Base-by-base conservation (phyloP, 2,797 vertebrate genomes). In the Orestias chungarensis region DNA sequence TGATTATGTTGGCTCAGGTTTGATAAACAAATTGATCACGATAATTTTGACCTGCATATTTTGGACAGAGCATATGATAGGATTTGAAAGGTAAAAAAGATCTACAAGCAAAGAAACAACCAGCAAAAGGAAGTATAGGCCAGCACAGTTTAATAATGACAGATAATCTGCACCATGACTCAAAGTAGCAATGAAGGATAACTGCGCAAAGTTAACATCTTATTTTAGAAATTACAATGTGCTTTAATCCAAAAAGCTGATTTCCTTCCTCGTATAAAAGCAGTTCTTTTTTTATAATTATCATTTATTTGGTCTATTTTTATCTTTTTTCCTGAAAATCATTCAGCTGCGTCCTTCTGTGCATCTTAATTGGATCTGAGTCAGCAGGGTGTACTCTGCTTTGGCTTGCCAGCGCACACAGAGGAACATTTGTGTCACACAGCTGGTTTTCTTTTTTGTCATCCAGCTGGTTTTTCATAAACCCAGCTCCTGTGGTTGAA, bases 291-390 rank as follows among this genome's bases (percentile, higher is more conserved):
- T 62, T 62, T 25, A 25, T 61, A 43, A 25, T 54, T 49, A 33
- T 43, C 18, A 46, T 83, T 40, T 76, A 66, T 71, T 50, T 75
- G 72, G 52, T 84, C 80, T 81, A 78, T 87, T 89, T 89, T 83
- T 54, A 75, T 77, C 68, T 65, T 76, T 84, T 84, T 83, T 57
- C 74, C 71, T 52, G 72, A 68, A 79, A 82, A 64, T 78, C 68
- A 74, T 78, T 78, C 66, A 72, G 69, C 83, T 64, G 81, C 74
- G 79, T 70, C 73, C 69, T 71, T 78, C 80, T 77, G 74, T 80
- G 84, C 81, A 85, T 87, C 77, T 38, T 80, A 88, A 89, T 89
- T 77, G 86, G 82, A 81, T 82, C 81, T 88, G 81, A 86, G 82
- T 89, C 83, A 83, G 85, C 88, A 88, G 75, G 83, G 81, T 82